Evolutionary conservation across 2,113 vertebrate species (phyloP), one percentile per base, ranked within the genome.

Genomic region (Lathamus discolor): DNA sequence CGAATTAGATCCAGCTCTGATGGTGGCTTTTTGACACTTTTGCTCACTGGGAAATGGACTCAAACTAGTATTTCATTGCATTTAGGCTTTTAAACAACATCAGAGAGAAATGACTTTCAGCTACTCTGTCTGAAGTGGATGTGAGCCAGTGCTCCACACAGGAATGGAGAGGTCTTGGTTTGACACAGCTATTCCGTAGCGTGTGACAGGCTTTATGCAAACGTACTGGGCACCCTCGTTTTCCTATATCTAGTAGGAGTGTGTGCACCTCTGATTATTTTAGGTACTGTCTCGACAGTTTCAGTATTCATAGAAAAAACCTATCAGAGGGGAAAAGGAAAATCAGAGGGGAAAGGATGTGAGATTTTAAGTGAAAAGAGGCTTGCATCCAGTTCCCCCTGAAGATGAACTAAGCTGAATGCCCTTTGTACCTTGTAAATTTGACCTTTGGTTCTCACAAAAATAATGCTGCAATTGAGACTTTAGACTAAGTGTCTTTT

Each of bases 21-120:
- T 85, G 73, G 93, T 90, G 77, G 91, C 76, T 94, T 96, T 97
- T 92, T 96, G 94, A 96, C 94, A 89, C 90, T 93, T 88, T 28
- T 76, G 48, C 83, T 94, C 83, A 72, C 81, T 85, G 72, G 79
- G 69, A 96, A 84, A 85, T 90, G 90, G 79, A 89, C 90, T 95
- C 88, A 72, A 64, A 74, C 83, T 92, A 88, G 84, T 82, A 76
- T 96, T 91, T 84, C 85, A 73, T 93, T 96, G 86, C 94, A 72
- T 89, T 95, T 91, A 84, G 83, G 68, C 89, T 97, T 96, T 96
- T 90, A 95, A 96, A 93, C 78, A 91, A 33, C 76, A 83, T 86
- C 82, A 92, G 86, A 95, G 61, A 93, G 57, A 93, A 96, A 92
- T 89, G 31, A 88, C 73, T 95, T 96, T 94, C 62, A 81, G 86